Percentiles rank a stretch among this genome's conserved stretches.
phyloP scores from a whole-genome alignment of 2,797 vertebrate species.

The Calcarius lapponicus region DNA sequence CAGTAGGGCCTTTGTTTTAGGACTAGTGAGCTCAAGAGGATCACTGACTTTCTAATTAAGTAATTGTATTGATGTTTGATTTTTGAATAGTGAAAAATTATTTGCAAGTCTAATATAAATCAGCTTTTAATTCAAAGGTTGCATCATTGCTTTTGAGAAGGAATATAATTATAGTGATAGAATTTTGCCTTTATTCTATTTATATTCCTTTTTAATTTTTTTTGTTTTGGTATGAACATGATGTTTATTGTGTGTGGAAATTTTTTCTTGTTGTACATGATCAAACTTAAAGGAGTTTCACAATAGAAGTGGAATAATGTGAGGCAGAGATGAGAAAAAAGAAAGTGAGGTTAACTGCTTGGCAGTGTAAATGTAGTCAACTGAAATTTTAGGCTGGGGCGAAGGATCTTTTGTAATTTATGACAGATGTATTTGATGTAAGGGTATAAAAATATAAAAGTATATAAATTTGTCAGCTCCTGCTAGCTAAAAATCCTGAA shows the following conservation, averaged over 20 bases:
- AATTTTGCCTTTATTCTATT: background rate
- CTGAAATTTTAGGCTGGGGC: background rate
- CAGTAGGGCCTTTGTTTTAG: constrained; percentile 38
- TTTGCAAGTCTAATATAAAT: constrained; percentile 30
- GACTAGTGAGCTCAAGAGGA: constrained; percentile 11
- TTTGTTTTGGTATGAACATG: background rate
- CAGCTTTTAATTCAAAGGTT: constrained; percentile 1
- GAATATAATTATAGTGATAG: background rate
- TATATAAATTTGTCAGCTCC: background rate
- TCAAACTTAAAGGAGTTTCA: background rate
- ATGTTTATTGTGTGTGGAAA: background rate
- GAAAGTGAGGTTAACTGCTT: background rate
- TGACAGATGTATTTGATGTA: background rate
- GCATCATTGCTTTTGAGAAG: background rate
- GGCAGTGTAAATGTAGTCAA: background rate
- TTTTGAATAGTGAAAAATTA: background rate
- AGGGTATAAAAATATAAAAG: background rate
- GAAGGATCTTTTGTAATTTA: background rate
- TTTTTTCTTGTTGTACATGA: background rate
- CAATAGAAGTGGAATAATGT: constrained; percentile 4
- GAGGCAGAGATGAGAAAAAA: constrained; percentile 1
- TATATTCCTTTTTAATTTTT: background rate
- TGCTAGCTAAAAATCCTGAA: background rate
- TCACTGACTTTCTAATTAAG: constrained; percentile 36
- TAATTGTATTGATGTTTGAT: constrained; percentile 18